These are phyloP conservation scores for Antigone vipio DNA, from an alignment of 2,113 vertebrate genomes.

Conservation along the genomic window DNA sequence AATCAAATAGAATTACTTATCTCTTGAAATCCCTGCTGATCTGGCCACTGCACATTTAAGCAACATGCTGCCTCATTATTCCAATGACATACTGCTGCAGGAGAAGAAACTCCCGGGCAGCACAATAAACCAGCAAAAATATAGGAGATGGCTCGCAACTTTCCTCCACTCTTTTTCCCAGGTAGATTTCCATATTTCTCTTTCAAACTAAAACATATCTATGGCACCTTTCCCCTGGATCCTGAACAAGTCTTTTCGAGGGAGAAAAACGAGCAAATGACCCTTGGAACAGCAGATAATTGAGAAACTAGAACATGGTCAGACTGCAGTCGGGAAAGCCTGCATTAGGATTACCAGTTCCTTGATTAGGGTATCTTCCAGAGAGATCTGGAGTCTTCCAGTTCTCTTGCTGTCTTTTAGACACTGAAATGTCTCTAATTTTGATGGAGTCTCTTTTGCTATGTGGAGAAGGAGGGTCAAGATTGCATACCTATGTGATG, in stretches of 20 bases:
- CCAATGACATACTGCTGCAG: not conserved
- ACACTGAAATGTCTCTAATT: not conserved
- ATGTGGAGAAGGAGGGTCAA: not conserved
- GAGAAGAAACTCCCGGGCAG: not conserved
- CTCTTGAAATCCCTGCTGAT: conserved; percentile 55
- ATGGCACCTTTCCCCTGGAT: not conserved
- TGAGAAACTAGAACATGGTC: not conserved
- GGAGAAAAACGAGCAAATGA: not conserved
- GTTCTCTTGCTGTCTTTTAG: not conserved
- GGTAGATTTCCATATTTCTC: not conserved
- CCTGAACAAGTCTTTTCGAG: not conserved
- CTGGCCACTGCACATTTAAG: conserved; percentile 14
- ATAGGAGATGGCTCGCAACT: not conserved
- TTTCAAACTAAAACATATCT: not conserved
- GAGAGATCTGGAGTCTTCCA: not conserved
- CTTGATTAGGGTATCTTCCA: not conserved
- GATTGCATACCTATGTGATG: not conserved
- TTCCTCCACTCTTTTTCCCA: not conserved
- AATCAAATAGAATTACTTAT: conserved; percentile 60
- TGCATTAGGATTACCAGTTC: not conserved
- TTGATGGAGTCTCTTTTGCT: not conserved
- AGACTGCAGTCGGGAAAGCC: not conserved
- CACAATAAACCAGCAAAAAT: not conserved
- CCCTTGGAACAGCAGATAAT: not conserved
- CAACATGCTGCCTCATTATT: conserved; percentile 37